These are phyloP conservation scores for Lacerta agilis DNA, from an alignment of 2,797 vertebrate species.

Conservation along the genomic window DNA sequence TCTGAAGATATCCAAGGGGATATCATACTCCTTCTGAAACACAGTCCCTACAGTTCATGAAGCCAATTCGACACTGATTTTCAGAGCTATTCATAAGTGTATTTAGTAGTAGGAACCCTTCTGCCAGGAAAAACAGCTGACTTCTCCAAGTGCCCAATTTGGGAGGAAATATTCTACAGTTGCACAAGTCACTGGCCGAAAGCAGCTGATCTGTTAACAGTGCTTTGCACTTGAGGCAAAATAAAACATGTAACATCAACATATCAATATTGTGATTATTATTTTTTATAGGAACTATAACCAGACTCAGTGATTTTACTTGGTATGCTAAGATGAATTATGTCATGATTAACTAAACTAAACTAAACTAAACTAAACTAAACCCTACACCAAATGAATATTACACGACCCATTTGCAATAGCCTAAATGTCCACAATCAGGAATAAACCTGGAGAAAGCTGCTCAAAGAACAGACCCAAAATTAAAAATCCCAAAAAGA, in stretches of 20 bases:
- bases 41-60: background rate
- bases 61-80: background rate
- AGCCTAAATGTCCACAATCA: no score
- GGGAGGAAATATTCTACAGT: background rate
- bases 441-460: no score
- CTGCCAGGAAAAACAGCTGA: background rate
- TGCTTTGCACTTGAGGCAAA: background rate
- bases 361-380: background rate
- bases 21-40: background rate
- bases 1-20: conserved; percentile 8
- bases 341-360: background rate
- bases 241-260: background rate
- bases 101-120: background rate
- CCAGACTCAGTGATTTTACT: background rate
- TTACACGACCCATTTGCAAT: background rate
- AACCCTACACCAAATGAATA: background rate
- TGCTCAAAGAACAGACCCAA: no score
- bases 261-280: background rate
- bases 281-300: background rate
- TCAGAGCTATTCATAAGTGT: background rate
- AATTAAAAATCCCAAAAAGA: background rate
- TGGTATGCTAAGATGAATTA: background rate
- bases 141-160: background rate
- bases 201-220: background rate
- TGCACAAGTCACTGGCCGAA: background rate